These are phyloP conservation scores for Parnassius glacialis DNA, from an alignment of 2,888 invertebrate genomes.

Conservation along the genomic window DNA sequence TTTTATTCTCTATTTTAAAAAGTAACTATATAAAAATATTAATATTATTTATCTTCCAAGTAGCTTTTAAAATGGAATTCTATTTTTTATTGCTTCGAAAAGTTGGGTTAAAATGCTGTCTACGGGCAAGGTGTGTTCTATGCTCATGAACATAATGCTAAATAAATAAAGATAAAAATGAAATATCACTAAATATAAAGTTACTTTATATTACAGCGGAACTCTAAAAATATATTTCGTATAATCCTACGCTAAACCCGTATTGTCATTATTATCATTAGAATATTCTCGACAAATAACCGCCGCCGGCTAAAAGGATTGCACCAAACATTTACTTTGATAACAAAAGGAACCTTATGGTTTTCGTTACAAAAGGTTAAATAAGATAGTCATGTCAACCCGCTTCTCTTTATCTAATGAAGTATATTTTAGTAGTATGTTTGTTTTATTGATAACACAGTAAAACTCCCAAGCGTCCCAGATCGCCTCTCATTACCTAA, in stretches of 20 bases:
- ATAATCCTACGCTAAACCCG: background rate
- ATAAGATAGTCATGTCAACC: conserved; percentile 11
- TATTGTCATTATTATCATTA: conserved; percentile 16
- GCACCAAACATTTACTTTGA: conserved; percentile 16
- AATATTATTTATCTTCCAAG: no score
- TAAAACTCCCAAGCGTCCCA: no score
- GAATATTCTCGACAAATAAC: conserved; percentile 23
- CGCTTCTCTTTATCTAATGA: background rate
- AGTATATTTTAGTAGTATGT: no score
- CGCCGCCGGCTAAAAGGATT: conserved; percentile 20
- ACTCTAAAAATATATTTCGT: background rate
- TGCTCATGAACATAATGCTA: background rate
- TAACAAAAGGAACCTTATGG: conserved; percentile 20
- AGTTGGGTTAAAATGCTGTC: background rate
- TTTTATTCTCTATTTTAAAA: no score
- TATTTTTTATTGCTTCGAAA: no score
- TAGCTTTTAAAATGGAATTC: background rate
- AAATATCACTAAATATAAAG: background rate
- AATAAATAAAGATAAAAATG: background rate
- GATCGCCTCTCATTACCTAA: background rate
- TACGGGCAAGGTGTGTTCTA: background rate
- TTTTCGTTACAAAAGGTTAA: conserved; percentile 16
- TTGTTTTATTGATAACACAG: background rate
- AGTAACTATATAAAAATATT: no score
- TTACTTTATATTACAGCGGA: background rate